Evolutionary conservation across 2,888 invertebrate genomes (phyloP).

Genomic region (Coleophora deauratella): DNA sequence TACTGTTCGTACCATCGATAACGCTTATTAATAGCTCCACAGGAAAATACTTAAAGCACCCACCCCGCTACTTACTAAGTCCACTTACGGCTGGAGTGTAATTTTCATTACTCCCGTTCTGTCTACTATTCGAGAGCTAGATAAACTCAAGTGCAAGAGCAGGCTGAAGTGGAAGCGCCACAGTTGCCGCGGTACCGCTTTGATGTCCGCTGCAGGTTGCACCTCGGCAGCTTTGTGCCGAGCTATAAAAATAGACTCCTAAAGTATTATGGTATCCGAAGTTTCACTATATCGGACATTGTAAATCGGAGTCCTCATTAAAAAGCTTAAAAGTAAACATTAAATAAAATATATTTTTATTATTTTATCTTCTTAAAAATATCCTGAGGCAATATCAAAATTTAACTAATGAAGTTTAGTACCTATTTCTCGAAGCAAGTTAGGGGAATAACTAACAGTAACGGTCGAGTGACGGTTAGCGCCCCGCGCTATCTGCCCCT

Average conservation of each 20-base stretch:
- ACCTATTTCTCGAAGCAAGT: conserved; percentile 65
- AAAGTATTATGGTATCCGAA: too few relatives aligned
- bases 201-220: conserved; percentile 33
- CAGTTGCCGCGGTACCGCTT: conserved; percentile 47
- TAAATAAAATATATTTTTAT: too few relatives aligned
- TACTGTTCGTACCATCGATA: conserved; percentile 53
- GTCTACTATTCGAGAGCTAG: conserved; percentile 56
- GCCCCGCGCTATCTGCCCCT: conserved; percentile 73
- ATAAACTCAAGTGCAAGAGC: conserved; percentile 53
- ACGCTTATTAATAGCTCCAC: conserved; percentile 51
- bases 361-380: not conserved
- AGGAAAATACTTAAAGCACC: conserved; percentile 31
- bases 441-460: conserved; percentile 68
- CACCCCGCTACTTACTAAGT: conserved; percentile 36
- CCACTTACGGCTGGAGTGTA: conserved; percentile 55
- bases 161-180: conserved; percentile 41
- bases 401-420: conserved; percentile 63
- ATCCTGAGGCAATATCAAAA: conserved; percentile 34
- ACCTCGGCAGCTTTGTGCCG: too few relatives aligned
- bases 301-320: too few relatives aligned
- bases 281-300: too few relatives aligned
- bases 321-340: too few relatives aligned
- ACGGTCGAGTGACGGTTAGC: conserved; percentile 72
- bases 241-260: too few relatives aligned
- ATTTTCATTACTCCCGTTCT: conserved; percentile 66